phyloP scores from a whole-genome alignment of 2,113 vertebrate species.

The Rhinoderma darwinii region DNA sequence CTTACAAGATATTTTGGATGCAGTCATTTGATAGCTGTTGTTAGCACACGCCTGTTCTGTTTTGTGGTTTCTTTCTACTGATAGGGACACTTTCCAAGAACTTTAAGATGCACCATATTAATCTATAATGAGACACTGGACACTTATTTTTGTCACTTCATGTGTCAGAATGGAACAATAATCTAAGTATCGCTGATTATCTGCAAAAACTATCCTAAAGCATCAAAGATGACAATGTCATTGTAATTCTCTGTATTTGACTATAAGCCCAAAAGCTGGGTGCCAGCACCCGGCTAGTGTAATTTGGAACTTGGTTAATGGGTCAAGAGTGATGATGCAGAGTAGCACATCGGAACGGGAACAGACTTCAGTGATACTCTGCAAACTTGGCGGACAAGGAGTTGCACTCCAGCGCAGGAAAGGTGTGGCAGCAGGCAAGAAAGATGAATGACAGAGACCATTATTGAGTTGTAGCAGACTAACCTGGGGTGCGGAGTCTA shows the following conservation, averaged over 20 bases:
- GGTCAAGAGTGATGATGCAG: no score
- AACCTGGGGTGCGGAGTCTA: no score
- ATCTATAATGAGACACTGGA: neutral
- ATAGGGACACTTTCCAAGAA: constrained; percentile 41
- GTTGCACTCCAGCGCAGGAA: no score
- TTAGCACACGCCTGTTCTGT: neutral
- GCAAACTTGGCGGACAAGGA: no score
- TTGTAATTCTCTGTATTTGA: neutral
- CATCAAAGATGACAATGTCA: neutral
- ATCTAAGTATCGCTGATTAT: neutral
- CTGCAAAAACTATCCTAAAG: neutral
- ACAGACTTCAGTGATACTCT: no score
- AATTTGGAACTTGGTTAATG: no score
- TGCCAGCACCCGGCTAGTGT: no score
- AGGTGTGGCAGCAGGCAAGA: no score
- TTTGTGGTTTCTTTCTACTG: constrained; percentile 14
- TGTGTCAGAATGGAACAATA: neutral
- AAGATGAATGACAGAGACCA: no score
- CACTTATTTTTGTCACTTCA: neutral
- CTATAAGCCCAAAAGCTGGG: no score
- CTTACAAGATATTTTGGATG: neutral
- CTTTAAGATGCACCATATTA: constrained; percentile 1
- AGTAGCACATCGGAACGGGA: no score
- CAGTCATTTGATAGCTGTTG: constrained; percentile 16
- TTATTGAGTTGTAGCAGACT: no score